These are phyloP conservation scores for Hemicentrotus pulcherrimus DNA, from an alignment of 35 echinoderm and acorn worm genomes.

Conservation along the genomic window DNA sequence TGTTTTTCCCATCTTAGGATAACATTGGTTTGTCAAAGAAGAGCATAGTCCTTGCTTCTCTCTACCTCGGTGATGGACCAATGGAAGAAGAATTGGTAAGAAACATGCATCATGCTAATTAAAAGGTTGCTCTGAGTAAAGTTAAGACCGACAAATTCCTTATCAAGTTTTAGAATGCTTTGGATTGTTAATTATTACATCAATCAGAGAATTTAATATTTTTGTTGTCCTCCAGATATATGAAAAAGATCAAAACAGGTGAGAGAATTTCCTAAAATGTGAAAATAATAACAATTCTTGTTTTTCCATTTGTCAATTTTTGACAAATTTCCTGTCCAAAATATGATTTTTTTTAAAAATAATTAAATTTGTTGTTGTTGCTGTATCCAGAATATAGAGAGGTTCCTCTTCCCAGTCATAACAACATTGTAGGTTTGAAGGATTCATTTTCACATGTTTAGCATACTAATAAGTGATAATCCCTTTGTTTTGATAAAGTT, in stretches of 20 bases:
- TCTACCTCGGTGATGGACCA: slow-evolving; percentile 72
- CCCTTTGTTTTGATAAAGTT: too few relatives aligned
- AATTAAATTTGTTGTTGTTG: too few relatives aligned
- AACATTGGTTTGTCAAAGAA: slow-evolving; percentile 37
- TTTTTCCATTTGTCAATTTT: background rate
- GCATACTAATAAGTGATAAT: too few relatives aligned
- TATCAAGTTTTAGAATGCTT: background rate
- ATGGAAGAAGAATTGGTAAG: slow-evolving; percentile 71
- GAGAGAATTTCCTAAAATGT: too few relatives aligned
- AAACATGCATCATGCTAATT: background rate
- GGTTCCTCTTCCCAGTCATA: too few relatives aligned
- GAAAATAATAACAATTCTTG: too few relatives aligned
- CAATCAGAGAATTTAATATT: background rate
- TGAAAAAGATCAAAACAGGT: too few relatives aligned
- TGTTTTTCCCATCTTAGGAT: background rate
- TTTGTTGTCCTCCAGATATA: background rate
- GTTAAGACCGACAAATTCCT: too few relatives aligned
- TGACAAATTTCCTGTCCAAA: background rate
- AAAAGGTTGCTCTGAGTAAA: background rate
- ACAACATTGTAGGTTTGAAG: too few relatives aligned
- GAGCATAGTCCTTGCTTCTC: slow-evolving; percentile 61
- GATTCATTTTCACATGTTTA: too few relatives aligned
- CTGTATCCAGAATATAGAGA: too few relatives aligned
- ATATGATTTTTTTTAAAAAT: too few relatives aligned
- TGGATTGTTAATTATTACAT: background rate